Evolutionary conservation across 2,888 invertebrate genomes (phyloP), one percentile per base, ranked within the genome.

Genomic region (Serripes groenlandicus): DNA sequence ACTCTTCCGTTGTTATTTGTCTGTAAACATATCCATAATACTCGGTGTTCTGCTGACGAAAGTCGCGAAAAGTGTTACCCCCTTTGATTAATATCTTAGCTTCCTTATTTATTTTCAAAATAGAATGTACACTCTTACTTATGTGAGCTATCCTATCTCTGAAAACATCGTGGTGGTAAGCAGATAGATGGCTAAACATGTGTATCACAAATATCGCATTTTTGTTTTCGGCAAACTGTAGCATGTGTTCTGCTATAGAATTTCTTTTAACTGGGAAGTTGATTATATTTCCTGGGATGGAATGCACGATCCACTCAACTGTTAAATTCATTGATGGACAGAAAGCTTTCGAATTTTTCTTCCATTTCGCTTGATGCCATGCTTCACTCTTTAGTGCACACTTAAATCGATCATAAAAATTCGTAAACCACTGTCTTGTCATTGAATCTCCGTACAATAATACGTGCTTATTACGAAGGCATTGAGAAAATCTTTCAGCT

Each of bases 371-470:
- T 49, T 56, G n/a, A 5, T 56, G 62, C 79, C 71, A 75, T 28
- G 28, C 7, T n/a, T 74, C 79, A 42, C 70, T 62, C 30, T 11
- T 58, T 11, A 54, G 70, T 15, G 3, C 42, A 56, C 75, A 75
- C 7, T 42, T 54, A 21, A n/a, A 70, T 3, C 62, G 34, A 18
- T 75, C 18, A 28, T 18, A 4, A 3, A 79, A 7, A 21, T 75
- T 34, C 5, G 0, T 30, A 62, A 75, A 79, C 79, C 79, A 79
- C 0, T 79, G 79, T 15, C 74, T 37, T 0, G 37, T 32, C 5
- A 75, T 79, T 15, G 79, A 79, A 26, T 79, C 79, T 2, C 79
- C 79, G 23, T 72, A 49, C 15, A 79, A 35, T 18, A 70, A 28
- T 18, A 79, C 5, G 9, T 34, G 75, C 28, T 64, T 74, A 32